These are phyloP conservation scores for Drosophila algonquin DNA, from an alignment of 2,888 invertebrate species.

Conservation along the genomic window DNA sequence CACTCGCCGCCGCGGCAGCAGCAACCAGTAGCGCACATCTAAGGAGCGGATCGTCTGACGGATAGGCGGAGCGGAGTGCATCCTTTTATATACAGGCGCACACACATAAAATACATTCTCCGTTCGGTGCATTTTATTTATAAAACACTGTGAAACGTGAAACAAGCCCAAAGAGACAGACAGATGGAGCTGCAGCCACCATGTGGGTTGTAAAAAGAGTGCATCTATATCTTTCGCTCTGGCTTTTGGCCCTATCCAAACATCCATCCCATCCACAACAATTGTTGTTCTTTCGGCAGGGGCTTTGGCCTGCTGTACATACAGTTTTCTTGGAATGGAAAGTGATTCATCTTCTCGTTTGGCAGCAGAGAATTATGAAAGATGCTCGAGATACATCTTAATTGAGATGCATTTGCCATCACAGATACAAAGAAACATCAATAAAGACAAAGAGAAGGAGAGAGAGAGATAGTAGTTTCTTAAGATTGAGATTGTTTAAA, in stretches of 20 bases:
- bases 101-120: constrained; percentile 37
- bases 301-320: constrained; percentile 32
- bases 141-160: constrained; percentile 52
- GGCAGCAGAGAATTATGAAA: constrained; percentile 32
- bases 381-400: constrained; percentile 44
- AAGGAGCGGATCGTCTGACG: constrained; percentile 13
- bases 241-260: constrained; percentile 38
- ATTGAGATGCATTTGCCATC: constrained; percentile 31
- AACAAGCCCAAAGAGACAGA: constrained; percentile 25
- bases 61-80: constrained; percentile 46
- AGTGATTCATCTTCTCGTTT: constrained; percentile 40
- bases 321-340: constrained; percentile 31
- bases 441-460: background rate
- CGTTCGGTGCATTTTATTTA: constrained; percentile 68
- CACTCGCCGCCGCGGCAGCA: constrained; percentile 29
- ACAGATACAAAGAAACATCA: background rate
- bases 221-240: constrained; percentile 33
- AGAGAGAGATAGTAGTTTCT: background rate
- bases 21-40: constrained; percentile 18
- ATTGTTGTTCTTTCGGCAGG: constrained; percentile 30
- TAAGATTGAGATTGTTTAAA: constrained; percentile 13
- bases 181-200: constrained; percentile 20
- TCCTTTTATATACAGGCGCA: constrained; percentile 64
- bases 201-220: constrained; percentile 35
- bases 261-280: constrained; percentile 30